Conservation (phyloP, 2,888 invertebrate genomes). For the Deroplatys truncata region DNA sequence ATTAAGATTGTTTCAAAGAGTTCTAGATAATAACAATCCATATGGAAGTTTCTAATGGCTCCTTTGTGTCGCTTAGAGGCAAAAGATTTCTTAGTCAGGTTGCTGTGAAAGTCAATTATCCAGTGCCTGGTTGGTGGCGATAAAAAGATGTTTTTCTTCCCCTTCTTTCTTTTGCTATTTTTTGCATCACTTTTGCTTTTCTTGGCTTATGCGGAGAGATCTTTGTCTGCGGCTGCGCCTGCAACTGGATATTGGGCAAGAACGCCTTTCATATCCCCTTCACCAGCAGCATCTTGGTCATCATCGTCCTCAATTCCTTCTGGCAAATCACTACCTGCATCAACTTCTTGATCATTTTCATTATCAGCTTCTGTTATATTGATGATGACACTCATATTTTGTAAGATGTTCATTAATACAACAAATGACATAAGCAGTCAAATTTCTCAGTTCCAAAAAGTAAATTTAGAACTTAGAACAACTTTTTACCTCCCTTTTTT, state of each 20-base stretch:
- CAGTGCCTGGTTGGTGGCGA: neutral
- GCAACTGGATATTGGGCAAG: neutral
- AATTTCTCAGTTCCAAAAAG: too few relatives aligned
- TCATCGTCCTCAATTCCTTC: neutral
- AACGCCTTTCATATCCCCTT: neutral
- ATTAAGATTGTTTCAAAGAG: neutral
- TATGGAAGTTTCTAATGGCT: neutral
- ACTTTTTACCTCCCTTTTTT: too few relatives aligned
- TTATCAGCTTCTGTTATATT: neutral
- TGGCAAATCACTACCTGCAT: neutral
- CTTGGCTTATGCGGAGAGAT: neutral
- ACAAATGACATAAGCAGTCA: neutral
- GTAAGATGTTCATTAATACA: neutral
- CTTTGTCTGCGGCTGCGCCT: neutral
- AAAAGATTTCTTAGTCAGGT: neutral
- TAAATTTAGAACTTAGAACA: too few relatives aligned
- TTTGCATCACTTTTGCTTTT: too few relatives aligned
- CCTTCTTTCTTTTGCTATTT: too few relatives aligned
- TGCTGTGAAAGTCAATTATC: neutral
- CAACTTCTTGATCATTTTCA: neutral
- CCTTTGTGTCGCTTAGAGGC: neutral
- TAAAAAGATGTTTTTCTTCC: too few relatives aligned
- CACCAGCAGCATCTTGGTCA: neutral
- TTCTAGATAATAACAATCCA: neutral
- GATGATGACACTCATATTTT: neutral